A percentile compares a stretch with the other conserved stretches of the same genome.
These are phyloP conservation scores for Ormyrus nitidulus DNA, from an alignment of 2,888 invertebrate species.

Conservation along the genomic window DNA sequence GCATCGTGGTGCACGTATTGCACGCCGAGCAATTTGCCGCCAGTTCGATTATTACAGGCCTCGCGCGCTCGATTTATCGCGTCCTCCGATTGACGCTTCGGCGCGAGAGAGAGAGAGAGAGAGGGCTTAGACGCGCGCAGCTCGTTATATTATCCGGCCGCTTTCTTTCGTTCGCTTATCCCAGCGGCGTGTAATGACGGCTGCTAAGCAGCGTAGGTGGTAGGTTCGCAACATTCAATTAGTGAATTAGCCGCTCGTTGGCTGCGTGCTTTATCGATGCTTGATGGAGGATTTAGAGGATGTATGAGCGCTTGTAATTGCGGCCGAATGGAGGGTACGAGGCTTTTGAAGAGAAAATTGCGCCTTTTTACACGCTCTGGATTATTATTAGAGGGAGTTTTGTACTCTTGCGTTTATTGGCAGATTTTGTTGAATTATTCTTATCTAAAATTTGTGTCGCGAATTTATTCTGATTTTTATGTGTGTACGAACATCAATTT, in stretches of 20 bases:
- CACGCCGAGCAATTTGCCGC: constrained; percentile 30
- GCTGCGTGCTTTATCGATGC: constrained; percentile 33
- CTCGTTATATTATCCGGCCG: neutral
- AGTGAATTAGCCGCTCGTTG: constrained; percentile 23
- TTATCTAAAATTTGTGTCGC: too few relatives aligned
- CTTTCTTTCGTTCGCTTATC: neutral
- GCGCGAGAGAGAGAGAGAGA: neutral
- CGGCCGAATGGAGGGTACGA: neutral
- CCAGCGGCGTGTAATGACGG: too few relatives aligned
- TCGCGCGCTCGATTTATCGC: neutral
- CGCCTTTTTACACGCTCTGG: too few relatives aligned
- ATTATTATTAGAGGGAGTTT: too few relatives aligned
- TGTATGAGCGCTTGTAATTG: constrained; percentile 4
- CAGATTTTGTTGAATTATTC: too few relatives aligned
- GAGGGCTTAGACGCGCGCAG: neutral
- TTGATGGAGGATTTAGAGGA: constrained; percentile 40
- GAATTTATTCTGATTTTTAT: too few relatives aligned
- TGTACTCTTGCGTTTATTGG: too few relatives aligned
- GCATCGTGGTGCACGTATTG: neutral
- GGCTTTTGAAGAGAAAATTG: neutral
- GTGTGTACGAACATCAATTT: too few relatives aligned
- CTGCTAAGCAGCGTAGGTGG: neutral
- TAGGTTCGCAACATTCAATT: constrained; percentile 44
- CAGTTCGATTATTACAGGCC: constrained; percentile 44
- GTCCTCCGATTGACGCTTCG: constrained; percentile 8